phyloP scores from a whole-genome alignment of 2,113 vertebrate species.

The Rutilus rutilus region DNA sequence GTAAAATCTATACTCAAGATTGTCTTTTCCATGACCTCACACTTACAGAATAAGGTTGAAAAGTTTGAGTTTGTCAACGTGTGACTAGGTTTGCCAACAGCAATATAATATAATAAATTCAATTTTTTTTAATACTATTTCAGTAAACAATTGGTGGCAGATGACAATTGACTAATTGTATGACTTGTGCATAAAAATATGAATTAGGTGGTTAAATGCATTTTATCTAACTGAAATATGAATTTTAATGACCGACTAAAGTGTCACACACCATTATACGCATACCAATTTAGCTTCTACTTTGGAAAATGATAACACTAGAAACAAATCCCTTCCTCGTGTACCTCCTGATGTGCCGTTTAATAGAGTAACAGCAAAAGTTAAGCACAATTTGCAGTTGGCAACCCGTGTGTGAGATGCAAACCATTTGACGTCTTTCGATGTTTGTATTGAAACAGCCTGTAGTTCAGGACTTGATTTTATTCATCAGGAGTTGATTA shows the following conservation, averaged over 20 bases:
- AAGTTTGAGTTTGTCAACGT: not conserved
- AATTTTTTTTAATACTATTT: not conserved
- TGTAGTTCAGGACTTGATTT: not conserved
- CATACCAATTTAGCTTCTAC: not conserved
- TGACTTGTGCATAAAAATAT: not conserved
- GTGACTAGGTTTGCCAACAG: not conserved
- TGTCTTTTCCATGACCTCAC: not conserved
- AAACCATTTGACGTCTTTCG: not conserved
- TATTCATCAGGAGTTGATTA: not conserved
- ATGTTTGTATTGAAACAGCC: not conserved
- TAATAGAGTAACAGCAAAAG: not conserved
- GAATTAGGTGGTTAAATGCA: not conserved
- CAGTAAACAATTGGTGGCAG: not conserved
- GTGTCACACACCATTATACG: not conserved
- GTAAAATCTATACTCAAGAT: not conserved
- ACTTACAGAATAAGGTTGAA: not conserved
- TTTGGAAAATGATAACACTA: not conserved
- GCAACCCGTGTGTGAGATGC: not conserved
- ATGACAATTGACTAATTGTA: not conserved
- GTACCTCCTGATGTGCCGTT: not conserved
- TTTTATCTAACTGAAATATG: not conserved
- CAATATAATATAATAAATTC: not conserved
- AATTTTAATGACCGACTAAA: not conserved
- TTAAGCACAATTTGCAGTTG: not conserved
- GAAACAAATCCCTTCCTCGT: not conserved